These are phyloP conservation scores for Merops nubicus DNA, from an alignment of 2,113 vertebrate species.

Conservation along the genomic window DNA sequence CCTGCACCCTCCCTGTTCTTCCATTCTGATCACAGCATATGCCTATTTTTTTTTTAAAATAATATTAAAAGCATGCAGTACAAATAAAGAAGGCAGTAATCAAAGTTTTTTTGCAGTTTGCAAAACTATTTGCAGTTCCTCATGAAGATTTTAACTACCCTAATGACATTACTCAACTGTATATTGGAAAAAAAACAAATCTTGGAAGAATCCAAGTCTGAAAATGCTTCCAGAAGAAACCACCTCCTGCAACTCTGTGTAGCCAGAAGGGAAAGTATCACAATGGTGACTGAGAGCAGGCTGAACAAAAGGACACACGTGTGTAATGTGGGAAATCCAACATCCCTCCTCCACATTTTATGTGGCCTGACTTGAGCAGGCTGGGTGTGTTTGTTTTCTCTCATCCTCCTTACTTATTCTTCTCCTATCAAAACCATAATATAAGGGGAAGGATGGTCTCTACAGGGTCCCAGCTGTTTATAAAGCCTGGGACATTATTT, in stretches of 20 bases:
- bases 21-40: neutral
- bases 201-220: neutral
- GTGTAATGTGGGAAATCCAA: neutral
- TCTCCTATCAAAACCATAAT: neutral
- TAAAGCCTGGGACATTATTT: neutral
- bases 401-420: neutral
- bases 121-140: neutral
- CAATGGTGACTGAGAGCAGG: neutral
- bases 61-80: neutral
- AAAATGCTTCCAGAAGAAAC: neutral
- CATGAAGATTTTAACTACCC: neutral
- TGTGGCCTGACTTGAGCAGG: neutral
- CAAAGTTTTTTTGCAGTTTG: too few relatives aligned
- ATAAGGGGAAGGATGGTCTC: neutral
- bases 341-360: neutral
- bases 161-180: neutral
- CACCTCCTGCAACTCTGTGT: neutral
- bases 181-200: neutral
- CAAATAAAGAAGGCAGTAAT: neutral
- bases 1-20: neutral
- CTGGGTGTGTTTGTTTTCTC: neutral
- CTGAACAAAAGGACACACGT: accelerated
- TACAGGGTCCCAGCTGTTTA: neutral
- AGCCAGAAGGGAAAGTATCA: neutral
- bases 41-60: neutral